Evolutionary conservation across 2,888 invertebrate species (phyloP).

Genomic region (Sarcophaga subvicina): DNA sequence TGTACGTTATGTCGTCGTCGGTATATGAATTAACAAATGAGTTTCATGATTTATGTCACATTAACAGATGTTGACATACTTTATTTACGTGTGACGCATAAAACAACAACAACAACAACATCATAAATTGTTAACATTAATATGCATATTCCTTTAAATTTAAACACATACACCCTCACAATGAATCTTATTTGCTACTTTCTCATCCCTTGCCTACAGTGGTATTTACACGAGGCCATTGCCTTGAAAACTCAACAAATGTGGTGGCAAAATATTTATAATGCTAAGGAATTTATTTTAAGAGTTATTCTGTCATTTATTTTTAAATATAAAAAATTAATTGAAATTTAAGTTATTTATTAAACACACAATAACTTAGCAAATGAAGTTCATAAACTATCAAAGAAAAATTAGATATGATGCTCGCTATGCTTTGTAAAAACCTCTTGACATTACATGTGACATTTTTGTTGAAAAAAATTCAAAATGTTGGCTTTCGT

Average conservation of each 20-base stretch:
- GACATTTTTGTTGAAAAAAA: too few relatives aligned
- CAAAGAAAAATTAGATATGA: too few relatives aligned
- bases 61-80: conserved; percentile 64
- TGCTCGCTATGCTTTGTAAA: too few relatives aligned
- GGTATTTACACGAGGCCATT: background rate
- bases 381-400: too few relatives aligned
- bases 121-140: conserved; percentile 40
- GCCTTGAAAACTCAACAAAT: conserved; percentile 25
- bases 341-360: too few relatives aligned
- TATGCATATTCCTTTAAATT: background rate
- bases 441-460: too few relatives aligned
- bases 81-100: conserved; percentile 59
- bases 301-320: too few relatives aligned
- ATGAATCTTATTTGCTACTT: background rate
- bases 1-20: background rate
- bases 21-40: conserved; percentile 59
- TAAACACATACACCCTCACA: background rate
- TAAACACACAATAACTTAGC: too few relatives aligned
- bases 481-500: too few relatives aligned
- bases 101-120: conserved; percentile 4
- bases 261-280: background rate
- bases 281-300: too few relatives aligned
- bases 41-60: conserved; percentile 67
- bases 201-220: background rate
- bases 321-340: too few relatives aligned